Conservation (phyloP, 1,140 invertebrate species). For the Doryteuthis pealeii region DNA sequence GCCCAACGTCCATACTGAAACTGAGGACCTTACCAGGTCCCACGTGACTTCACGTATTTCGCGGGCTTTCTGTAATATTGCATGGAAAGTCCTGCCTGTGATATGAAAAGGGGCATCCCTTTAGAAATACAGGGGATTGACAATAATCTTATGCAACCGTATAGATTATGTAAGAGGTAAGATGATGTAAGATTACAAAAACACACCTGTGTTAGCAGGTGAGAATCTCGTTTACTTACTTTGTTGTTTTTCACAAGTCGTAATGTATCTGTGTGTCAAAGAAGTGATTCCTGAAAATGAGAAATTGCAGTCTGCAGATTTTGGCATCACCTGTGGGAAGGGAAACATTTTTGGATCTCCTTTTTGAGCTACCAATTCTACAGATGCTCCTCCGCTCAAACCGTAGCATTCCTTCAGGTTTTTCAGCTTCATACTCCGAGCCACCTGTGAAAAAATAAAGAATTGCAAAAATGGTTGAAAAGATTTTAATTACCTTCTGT, state of each 20-base stretch:
- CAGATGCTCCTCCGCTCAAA: conserved; percentile 79
- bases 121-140: too few species aligned
- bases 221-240: conserved; percentile 61
- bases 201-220: background rate
- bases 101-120: too few species aligned
- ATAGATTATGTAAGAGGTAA: too few species aligned
- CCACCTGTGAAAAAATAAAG: conserved; percentile 64
- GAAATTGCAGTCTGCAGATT: conserved; percentile 76
- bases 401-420: conserved; percentile 75
- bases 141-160: too few species aligned
- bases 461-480: too few species aligned
- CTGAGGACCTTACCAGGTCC: too few species aligned
- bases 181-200: background rate
- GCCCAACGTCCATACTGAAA: too few species aligned
- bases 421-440: conserved; percentile 80
- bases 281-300: conserved; percentile 79
- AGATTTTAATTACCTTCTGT: background rate
- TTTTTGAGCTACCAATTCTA: conserved; percentile 77
- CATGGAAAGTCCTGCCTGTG: too few species aligned
- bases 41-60: too few species aligned
- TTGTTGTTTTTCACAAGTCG: conserved; percentile 66
- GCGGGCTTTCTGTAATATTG: too few species aligned
- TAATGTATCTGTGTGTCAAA: conserved; percentile 62
- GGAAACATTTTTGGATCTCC: conserved; percentile 72
- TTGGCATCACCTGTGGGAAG: conserved; percentile 67